These are phyloP conservation scores for Toxostoma redivivum DNA, from an alignment of 2,113 vertebrate genomes.

Conservation along the genomic window DNA sequence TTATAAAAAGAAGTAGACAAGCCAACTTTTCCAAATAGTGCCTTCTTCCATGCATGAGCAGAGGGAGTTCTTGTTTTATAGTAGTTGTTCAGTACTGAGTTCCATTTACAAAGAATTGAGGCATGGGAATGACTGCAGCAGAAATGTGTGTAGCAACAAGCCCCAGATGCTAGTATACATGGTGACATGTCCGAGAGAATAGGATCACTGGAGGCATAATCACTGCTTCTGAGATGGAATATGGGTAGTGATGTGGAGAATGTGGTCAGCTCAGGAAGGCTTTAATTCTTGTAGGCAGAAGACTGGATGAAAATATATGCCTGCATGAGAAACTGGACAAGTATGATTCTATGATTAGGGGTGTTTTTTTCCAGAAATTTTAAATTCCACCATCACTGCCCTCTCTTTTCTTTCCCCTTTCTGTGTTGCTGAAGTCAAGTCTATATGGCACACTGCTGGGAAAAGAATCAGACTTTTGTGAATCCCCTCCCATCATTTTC, in stretches of 20 bases:
- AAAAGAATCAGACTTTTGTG: neutral
- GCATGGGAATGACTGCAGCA: fast-evolving
- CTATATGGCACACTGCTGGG: neutral
- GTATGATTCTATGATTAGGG: neutral
- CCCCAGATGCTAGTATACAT: neutral
- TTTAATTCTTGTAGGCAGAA: neutral
- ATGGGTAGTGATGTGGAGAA: neutral
- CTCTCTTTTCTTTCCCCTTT: fast-evolving
- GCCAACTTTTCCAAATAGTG: neutral
- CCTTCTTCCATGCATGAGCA: neutral
- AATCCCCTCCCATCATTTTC: neutral
- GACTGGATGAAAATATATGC: neutral
- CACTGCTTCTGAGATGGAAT: neutral
- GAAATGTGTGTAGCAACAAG: neutral
- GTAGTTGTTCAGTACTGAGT: neutral
- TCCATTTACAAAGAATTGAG: neutral
- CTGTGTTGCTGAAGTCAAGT: neutral
- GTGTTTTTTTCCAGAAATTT: neutral
- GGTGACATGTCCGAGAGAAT: neutral
- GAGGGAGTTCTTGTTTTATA: neutral
- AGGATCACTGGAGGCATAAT: neutral
- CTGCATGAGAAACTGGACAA: neutral
- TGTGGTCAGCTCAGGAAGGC: neutral
- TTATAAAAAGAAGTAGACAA: neutral
- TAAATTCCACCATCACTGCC: fast-evolving